Evolutionary conservation across 1,140 invertebrate genomes (phyloP).

Genomic region (Pteromalus puparum): DNA sequence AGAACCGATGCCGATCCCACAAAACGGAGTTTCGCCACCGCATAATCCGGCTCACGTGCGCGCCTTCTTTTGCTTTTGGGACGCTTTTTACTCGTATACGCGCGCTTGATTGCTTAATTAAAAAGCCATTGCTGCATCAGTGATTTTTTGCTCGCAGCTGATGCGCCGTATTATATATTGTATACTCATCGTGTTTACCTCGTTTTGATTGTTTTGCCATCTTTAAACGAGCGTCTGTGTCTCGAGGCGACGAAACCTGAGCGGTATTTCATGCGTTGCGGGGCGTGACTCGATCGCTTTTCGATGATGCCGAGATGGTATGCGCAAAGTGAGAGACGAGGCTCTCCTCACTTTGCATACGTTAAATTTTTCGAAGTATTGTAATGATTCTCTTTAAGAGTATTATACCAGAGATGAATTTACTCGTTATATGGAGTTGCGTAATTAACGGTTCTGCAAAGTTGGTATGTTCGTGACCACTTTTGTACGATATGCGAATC

Average conservation of each 20-base stretch:
- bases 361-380: not conserved
- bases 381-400: not conserved
- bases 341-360: too few relatives aligned
- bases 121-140: not conserved
- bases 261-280: too few relatives aligned
- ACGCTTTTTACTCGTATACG: not conserved
- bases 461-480: too few relatives aligned
- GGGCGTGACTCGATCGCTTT: too few relatives aligned
- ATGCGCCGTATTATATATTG: not conserved
- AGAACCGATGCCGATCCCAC: not conserved
- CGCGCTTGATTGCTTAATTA: not conserved
- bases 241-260: too few relatives aligned
- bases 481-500: too few relatives aligned
- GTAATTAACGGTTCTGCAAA: too few relatives aligned
- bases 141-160: not conserved
- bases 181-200: not conserved
- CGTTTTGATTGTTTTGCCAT: not conserved
- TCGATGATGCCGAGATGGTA: too few relatives aligned
- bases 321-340: too few relatives aligned
- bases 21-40: not conserved
- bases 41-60: not conserved
- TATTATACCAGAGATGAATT: too few relatives aligned
- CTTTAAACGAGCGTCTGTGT: not conserved
- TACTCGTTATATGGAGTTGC: too few relatives aligned
- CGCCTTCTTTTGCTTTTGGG: not conserved